Evolutionary conservation across 2,888 invertebrate genomes (phyloP).

Genomic region (Oeneis ivallda): DNA sequence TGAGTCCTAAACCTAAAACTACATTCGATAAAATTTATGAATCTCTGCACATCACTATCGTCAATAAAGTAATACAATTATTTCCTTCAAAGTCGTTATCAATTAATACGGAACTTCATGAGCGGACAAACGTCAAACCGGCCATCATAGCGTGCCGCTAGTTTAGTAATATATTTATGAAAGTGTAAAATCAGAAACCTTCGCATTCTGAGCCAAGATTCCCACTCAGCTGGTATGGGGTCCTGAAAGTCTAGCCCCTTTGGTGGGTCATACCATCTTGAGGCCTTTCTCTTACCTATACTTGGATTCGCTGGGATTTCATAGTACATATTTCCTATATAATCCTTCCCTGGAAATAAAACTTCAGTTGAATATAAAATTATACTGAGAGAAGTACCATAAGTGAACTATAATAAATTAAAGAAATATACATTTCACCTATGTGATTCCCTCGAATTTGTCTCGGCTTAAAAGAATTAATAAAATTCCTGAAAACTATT

Average conservation of each 20-base stretch:
- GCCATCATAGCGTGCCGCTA: too few relatives aligned
- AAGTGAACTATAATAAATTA: neutral
- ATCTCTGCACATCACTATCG: too few relatives aligned
- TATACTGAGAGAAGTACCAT: neutral
- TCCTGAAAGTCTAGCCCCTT: constrained; percentile 85
- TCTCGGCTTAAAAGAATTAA: constrained; percentile 81
- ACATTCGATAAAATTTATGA: too few relatives aligned
- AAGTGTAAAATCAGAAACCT: constrained; percentile 53
- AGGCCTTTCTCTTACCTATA: constrained; percentile 83
- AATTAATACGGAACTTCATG: too few relatives aligned
- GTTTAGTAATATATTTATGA: neutral
- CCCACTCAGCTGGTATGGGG: constrained; percentile 93
- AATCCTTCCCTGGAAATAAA: constrained; percentile 84
- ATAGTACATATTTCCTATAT: constrained; percentile 90
- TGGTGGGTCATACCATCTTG: constrained; percentile 88
- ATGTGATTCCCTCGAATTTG: constrained; percentile 63
- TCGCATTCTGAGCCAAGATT: constrained; percentile 89
- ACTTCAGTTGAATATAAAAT: neutral
- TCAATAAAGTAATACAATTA: too few relatives aligned
- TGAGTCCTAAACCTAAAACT: too few relatives aligned
- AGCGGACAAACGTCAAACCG: too few relatives aligned
- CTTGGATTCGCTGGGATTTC: constrained; percentile 87
- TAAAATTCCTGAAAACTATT: constrained; percentile 82
- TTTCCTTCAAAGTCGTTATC: too few relatives aligned
- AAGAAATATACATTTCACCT: constrained; percentile 46